Evolutionary conservation across 1,140 invertebrate genomes (phyloP).

Genomic region (Heliconius nattereri): DNA sequence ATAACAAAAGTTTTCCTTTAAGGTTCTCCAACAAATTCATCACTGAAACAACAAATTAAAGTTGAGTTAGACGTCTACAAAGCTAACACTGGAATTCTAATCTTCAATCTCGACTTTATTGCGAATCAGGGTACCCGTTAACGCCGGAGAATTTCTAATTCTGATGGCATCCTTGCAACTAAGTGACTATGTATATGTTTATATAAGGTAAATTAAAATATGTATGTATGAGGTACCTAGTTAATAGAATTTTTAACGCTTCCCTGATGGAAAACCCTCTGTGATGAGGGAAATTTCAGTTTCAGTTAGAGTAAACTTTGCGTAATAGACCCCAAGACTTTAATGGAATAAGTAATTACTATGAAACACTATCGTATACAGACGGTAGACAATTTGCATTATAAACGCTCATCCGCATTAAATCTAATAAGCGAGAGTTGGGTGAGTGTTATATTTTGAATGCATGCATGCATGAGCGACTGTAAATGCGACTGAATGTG

Average conservation of each 20-base stretch:
- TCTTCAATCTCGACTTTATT: constrained; percentile 14
- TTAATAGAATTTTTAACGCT: constrained; percentile 51
- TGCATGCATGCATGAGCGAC: neutral
- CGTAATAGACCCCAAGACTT: constrained; percentile 40
- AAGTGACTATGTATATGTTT: constrained; percentile 45
- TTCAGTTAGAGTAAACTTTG: constrained; percentile 38
- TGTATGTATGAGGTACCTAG: neutral
- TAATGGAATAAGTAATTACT: constrained; percentile 46
- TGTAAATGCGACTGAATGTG: too few species aligned
- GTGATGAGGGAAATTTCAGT: constrained; percentile 44
- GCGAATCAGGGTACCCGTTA: constrained; percentile 18
- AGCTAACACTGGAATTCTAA: neutral
- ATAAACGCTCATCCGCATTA: neutral
- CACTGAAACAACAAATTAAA: neutral
- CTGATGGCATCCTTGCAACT: constrained; percentile 24
- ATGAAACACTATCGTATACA: constrained; percentile 17
- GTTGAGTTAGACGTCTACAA: neutral
- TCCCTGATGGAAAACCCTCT: constrained; percentile 36
- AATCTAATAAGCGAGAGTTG: neutral
- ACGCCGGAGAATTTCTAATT: constrained; percentile 33
- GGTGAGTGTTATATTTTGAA: neutral
- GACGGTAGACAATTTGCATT: neutral
- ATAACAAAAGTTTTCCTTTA: neutral
- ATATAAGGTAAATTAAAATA: neutral
- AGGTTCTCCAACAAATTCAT: neutral